Conservation (phyloP, 64 coral and sea anemone genomes). For the Anthopleura sola region DNA sequence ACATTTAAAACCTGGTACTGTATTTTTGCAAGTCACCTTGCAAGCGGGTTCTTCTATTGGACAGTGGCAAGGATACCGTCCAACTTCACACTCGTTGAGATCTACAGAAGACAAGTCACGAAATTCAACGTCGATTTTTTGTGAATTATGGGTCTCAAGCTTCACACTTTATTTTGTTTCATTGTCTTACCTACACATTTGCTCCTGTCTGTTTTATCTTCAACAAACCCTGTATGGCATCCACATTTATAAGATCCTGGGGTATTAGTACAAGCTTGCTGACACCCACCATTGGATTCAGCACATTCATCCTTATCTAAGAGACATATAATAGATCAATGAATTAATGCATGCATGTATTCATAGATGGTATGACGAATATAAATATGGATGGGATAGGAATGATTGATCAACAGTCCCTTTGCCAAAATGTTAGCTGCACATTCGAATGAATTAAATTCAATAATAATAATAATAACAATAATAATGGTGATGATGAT, state of each 20-base stretch:
- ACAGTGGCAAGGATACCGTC: background rate
- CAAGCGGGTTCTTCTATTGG: background rate
- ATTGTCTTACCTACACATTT: background rate
- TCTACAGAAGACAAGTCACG: no score
- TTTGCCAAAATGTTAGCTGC: no score
- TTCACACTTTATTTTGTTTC: background rate
- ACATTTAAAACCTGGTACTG: background rate
- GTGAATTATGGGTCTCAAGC: no score
- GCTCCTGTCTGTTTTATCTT: background rate
- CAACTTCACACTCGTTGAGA: conserved; percentile 1
- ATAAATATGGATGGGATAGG: no score
- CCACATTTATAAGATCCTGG: conserved; percentile 20
- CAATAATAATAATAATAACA: no score
- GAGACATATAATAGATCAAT: no score
- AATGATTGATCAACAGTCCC: no score
- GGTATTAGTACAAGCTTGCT: conserved; percentile 24
- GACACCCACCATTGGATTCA: conserved; percentile 19
- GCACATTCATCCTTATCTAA: conserved; percentile 41
- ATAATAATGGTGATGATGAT: no score
- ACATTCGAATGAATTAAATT: no score
- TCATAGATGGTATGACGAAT: no score
- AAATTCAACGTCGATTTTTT: no score
- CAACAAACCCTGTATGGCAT: background rate
- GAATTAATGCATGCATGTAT: no score
- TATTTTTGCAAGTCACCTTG: conserved; percentile 21